Percentiles rank a stretch among this genome's conserved stretches.
phyloP scores from a whole-genome alignment of 64 coral and sea anemone genomes.

The Anthopleura sola region DNA sequence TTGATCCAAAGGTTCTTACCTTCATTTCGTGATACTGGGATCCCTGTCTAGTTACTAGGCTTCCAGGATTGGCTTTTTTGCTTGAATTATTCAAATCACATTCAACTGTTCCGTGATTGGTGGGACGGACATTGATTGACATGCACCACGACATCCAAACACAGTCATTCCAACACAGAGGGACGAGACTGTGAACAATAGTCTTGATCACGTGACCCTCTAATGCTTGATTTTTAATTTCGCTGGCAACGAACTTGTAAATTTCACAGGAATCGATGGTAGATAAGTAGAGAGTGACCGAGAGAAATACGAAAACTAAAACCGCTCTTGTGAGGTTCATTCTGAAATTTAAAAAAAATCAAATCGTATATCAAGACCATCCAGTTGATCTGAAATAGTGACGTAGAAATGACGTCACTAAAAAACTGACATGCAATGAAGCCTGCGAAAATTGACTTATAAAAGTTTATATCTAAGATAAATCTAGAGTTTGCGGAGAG shows the following conservation, averaged over 20 bases:
- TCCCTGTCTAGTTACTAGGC: neutral
- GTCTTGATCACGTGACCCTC: conserved; percentile 25
- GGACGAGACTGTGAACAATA: neutral
- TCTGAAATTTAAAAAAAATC: neutral
- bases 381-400: no score
- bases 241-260: neutral
- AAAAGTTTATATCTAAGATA: no score
- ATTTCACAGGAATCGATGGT: conserved; percentile 15
- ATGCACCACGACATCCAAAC: conserved; percentile 8
- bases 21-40: conserved; percentile 3
- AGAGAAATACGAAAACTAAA: neutral
- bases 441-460: no score
- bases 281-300: neutral
- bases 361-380: no score
- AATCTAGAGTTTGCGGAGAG: no score
- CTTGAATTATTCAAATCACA: conserved; percentile 42
- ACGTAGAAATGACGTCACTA: no score
- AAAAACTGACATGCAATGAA: no score
- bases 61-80: conserved; percentile 12
- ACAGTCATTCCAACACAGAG: conserved; percentile 1
- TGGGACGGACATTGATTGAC: conserved; percentile 10
- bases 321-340: neutral
- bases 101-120: neutral
- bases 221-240: neutral
- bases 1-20: neutral